Conservation (phyloP, 2,888 invertebrate genomes). For the Leptopterna dolabrata region DNA sequence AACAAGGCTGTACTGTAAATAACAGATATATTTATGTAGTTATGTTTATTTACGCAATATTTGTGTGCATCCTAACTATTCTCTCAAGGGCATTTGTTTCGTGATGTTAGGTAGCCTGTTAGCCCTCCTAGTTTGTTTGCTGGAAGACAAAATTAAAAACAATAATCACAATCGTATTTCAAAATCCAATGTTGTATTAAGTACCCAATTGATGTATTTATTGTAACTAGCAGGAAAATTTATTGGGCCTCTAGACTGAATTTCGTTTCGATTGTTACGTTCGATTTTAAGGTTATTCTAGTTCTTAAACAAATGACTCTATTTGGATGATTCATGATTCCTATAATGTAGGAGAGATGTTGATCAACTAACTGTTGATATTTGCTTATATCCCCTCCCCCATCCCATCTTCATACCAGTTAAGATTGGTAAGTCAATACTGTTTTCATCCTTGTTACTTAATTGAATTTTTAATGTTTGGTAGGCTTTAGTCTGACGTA, state of each 20-base stretch:
- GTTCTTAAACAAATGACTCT: background rate
- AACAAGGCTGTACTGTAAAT: background rate
- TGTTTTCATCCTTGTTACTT: background rate
- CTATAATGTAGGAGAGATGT: background rate
- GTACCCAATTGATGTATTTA: background rate
- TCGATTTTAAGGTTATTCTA: background rate
- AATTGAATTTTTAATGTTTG: background rate
- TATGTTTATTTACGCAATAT: background rate
- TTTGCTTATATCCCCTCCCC: background rate
- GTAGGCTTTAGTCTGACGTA: background rate
- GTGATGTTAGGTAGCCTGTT: background rate
- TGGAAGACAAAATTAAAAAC: background rate
- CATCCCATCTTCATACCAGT: too few relatives aligned
- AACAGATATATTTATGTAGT: background rate
- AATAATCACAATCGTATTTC: background rate
- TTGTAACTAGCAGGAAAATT: background rate
- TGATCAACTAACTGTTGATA: background rate
- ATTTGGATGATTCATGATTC: background rate
- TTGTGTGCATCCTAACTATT: background rate
- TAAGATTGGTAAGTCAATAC: too few relatives aligned
- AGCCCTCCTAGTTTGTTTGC: background rate
- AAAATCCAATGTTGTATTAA: background rate
- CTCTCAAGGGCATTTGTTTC: background rate
- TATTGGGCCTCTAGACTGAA: conserved; percentile 11
- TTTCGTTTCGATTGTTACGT: background rate